phyloP scores from a whole-genome alignment of 2,797 vertebrate species.

The Natrix natrix region DNA sequence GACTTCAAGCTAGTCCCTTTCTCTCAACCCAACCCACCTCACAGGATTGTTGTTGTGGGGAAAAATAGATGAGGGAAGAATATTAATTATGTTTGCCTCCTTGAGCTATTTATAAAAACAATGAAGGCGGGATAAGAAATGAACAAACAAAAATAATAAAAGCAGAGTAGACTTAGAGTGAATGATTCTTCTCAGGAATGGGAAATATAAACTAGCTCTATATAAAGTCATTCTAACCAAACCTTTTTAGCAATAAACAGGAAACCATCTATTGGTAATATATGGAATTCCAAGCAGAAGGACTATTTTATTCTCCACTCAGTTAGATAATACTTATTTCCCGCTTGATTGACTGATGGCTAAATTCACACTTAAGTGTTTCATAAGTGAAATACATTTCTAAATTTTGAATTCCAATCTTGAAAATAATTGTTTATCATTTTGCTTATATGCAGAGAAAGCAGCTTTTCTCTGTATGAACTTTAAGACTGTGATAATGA shows the following conservation, averaged over 20 bases:
- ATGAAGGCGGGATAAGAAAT: not conserved
- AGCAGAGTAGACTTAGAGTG: not conserved
- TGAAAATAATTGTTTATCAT: constrained; percentile 40
- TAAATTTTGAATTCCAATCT: constrained; percentile 34
- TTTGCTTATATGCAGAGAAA: constrained; percentile 42
- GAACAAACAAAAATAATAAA: not conserved
- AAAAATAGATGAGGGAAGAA: not conserved
- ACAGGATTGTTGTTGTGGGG: not conserved
- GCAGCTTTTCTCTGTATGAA: constrained; percentile 58
- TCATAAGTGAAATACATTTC: constrained; percentile 11
- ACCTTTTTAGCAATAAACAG: not conserved
- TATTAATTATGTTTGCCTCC: not conserved
- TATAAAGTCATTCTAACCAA: not conserved
- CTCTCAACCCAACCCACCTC: not conserved
- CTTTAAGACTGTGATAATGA: constrained; percentile 62
- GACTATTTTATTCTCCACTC: not conserved
- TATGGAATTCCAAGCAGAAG: not conserved
- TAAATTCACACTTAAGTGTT: not conserved
- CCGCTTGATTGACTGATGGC: not conserved
- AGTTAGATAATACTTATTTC: not conserved
- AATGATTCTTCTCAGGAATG: not conserved
- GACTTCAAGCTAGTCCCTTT: not conserved
- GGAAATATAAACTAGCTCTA: not conserved
- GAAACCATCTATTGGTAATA: not conserved
- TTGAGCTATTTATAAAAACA: not conserved